These are phyloP conservation scores for Rhynchophorus ferrugineus DNA, from an alignment of 1,140 invertebrate species.

Conservation along the genomic window DNA sequence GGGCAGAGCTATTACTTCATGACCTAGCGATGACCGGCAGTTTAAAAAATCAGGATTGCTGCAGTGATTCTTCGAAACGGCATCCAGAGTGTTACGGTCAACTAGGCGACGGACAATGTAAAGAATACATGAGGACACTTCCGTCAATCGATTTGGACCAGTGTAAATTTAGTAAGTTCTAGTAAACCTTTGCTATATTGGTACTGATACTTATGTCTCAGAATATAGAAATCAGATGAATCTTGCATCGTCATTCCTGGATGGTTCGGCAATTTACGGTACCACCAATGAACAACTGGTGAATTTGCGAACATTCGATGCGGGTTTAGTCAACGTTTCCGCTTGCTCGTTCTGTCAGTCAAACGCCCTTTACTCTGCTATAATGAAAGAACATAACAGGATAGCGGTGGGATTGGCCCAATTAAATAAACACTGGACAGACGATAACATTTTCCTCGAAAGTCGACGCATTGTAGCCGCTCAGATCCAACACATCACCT, in stretches of 20 bases:
- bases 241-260: constrained; percentile 77
- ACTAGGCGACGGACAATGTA: constrained; percentile 46
- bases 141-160: constrained; percentile 55
- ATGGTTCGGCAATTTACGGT: constrained; percentile 82
- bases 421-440: constrained; percentile 80
- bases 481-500: constrained; percentile 77
- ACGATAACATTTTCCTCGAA: constrained; percentile 72
- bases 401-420: constrained; percentile 63
- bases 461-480: constrained; percentile 68
- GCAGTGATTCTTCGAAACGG: constrained; percentile 31
- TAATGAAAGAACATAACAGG: constrained; percentile 75
- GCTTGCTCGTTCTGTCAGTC: constrained; percentile 51
- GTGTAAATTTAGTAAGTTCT: constrained; percentile 54
- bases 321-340: constrained; percentile 57
- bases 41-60: constrained; percentile 37
- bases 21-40: constrained; percentile 65
- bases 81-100: constrained; percentile 50
- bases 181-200: neutral
- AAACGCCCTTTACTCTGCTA: constrained; percentile 54
- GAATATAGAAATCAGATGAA: constrained; percentile 78
- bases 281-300: constrained; percentile 59
- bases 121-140: constrained; percentile 67
- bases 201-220: constrained; percentile 33
- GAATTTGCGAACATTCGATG: constrained; percentile 64
- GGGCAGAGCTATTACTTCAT: constrained; percentile 71